Percentiles rank a stretch among this genome's conserved stretches.
Evolutionary conservation across 2,797 vertebrate genomes (phyloP).

Genomic region (Intellagama lesueurii): DNA sequence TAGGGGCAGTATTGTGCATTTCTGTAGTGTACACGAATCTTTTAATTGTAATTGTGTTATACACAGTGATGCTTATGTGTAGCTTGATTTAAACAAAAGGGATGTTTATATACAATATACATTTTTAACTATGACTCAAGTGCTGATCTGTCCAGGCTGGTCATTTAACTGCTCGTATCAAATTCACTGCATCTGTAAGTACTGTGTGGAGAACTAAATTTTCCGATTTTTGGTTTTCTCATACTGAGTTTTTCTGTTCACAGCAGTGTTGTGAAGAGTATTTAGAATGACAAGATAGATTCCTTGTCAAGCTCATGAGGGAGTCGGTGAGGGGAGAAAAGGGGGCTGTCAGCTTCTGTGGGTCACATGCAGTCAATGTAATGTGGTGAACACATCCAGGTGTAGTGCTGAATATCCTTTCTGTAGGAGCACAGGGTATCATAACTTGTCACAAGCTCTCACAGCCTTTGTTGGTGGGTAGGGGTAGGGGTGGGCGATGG

Average conservation of each 20-base stretch:
- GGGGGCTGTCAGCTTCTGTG: conserved; percentile 30
- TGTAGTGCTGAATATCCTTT: conserved; percentile 35
- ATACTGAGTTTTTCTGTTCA: conserved; percentile 44
- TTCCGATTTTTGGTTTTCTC: conserved; percentile 24
- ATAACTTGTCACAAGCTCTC: conserved; percentile 33
- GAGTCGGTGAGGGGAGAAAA: neutral
- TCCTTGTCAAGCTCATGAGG: neutral
- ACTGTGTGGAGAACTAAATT: conserved; percentile 51
- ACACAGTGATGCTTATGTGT: conserved; percentile 77
- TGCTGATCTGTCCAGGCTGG: conserved; percentile 74
- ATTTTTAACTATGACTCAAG: conserved; percentile 76
- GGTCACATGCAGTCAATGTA: conserved; percentile 25
- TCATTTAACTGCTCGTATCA: conserved; percentile 72
- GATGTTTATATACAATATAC: conserved; percentile 75
- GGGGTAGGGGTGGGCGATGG: no score
- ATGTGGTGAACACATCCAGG: conserved; percentile 36
- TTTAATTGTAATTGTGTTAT: conserved; percentile 79
- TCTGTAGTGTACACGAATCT: conserved; percentile 79
- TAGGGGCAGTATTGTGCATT: conserved; percentile 76
- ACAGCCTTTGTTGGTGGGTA: neutral
- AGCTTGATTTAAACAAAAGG: conserved; percentile 74
- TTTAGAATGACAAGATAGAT: neutral
- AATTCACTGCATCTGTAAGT: conserved; percentile 64
- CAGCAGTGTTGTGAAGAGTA: neutral
- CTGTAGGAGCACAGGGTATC: neutral